A percentile compares a stretch with the other conserved stretches of the same genome.
These are phyloP conservation scores for Dicrurus megarhynchus DNA, from an alignment of 2,113 vertebrate species.

Conservation along the genomic window DNA sequence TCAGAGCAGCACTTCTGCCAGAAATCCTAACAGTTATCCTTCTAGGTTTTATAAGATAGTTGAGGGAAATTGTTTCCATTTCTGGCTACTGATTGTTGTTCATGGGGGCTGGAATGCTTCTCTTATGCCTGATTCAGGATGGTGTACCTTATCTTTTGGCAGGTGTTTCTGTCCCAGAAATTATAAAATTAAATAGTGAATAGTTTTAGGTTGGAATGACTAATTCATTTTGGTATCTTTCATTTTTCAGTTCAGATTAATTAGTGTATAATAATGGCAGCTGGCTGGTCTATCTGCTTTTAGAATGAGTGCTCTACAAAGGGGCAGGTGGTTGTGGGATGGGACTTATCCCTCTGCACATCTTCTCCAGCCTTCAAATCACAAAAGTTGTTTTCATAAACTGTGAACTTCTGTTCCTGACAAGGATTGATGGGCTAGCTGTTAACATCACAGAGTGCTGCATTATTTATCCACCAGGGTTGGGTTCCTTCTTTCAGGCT, in stretches of 20 bases:
- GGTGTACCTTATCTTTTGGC: background rate
- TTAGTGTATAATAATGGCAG: background rate
- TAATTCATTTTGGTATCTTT: background rate
- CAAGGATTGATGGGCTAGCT: slow-evolving; percentile 20
- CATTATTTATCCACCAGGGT: slow-evolving; percentile 45
- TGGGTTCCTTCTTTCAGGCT: background rate
- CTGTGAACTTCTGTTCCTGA: slow-evolving; percentile 9
- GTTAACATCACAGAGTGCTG: background rate
- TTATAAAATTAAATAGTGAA: background rate
- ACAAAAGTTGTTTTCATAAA: slow-evolving; percentile 9
- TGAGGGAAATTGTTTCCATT: background rate
- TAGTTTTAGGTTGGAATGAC: background rate
- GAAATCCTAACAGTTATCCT: background rate
- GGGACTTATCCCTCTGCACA: background rate
- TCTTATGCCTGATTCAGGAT: background rate
- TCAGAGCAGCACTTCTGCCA: background rate
- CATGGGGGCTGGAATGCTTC: background rate
- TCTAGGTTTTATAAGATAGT: background rate
- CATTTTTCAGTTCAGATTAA: accelerated
- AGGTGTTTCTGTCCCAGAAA: background rate
- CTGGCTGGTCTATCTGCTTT: background rate
- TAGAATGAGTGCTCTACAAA: background rate
- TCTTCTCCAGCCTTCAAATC: background rate
- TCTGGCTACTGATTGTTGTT: background rate
- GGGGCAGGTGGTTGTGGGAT: background rate